Evolutionary conservation across 1,140 invertebrate species (phyloP).

Genomic region (Pararge aegeria): DNA sequence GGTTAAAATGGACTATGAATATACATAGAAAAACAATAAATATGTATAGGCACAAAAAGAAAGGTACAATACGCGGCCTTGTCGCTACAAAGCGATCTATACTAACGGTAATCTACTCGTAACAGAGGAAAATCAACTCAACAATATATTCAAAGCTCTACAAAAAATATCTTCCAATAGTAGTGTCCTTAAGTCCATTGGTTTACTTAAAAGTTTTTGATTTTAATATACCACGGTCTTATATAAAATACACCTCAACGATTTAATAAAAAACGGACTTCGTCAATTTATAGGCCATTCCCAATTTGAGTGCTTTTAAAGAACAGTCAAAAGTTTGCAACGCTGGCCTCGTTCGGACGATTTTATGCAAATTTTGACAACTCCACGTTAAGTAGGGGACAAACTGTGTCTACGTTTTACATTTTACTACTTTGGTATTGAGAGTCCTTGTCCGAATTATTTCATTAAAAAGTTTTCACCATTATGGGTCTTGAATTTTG

Average conservation of each 20-base stretch:
- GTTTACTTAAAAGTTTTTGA: no score
- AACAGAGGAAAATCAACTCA: no score
- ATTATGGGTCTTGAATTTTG: conserved; percentile 1
- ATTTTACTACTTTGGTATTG: conserved; percentile 56
- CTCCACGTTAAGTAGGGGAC: conserved; percentile 65
- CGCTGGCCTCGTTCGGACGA: conserved; percentile 46
- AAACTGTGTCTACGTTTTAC: conserved; percentile 67
- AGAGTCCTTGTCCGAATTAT: conserved; percentile 20
- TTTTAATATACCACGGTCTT: no score
- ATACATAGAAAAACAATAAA: no score
- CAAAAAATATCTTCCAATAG: no score
- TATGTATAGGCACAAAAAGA: no score
- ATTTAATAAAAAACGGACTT: conserved; percentile 30
- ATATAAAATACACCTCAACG: background rate
- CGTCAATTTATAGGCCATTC: conserved; percentile 66
- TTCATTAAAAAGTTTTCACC: conserved; percentile 20
- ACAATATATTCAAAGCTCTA: no score
- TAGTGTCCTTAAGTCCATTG: no score
- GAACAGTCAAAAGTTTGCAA: conserved; percentile 66
- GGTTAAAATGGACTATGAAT: no score
- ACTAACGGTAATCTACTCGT: no score
- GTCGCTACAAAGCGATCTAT: no score
- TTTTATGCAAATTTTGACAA: conserved; percentile 73
- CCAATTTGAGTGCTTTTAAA: conserved; percentile 68
- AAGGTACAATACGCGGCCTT: no score